Base-by-base conservation (phyloP, 2,797 vertebrate genomes). In the Pseudomugil tenellus region DNA sequence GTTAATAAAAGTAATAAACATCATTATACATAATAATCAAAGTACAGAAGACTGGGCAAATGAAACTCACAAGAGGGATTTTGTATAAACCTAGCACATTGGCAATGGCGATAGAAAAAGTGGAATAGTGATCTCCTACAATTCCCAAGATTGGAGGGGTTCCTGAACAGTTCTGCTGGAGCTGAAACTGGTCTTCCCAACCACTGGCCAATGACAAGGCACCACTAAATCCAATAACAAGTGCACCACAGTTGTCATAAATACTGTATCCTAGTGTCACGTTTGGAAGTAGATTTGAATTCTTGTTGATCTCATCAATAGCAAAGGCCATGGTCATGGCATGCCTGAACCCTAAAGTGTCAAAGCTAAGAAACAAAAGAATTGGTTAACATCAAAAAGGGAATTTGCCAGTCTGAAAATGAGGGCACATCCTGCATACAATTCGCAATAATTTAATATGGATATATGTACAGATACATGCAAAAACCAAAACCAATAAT, bases 231-330 rank as follows among this genome's bases (percentile, higher is more conserved):
- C 89, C 91, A 60, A 89, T 79, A 0, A 76, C 76, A 34, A 92
- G 86, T 60, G 88, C 87, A 25, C 80, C 83, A 61, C 93, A 95
- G 81, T 93, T 93, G 46, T 94, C 92, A 69, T 90, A 94, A 11
- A 94, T 64, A 67, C 81, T 84, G 61, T 92, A 94, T 66, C 93
- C 92, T 21, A 94, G 84, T n/a, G 87, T 93, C 63, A 93, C 60
- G 58, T 93, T 92, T 3, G 91, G 90, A 2, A 94, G 83, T 25
- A 94, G 58, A 13, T 80, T 61, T 0, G 80, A 48, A 72, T 89
- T 89, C 34, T 59, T 90, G 84, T 94, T 94, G 63, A 93, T 92
- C 67, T 92, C 91, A 37, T 93, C 82, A 35, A 93, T 76, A 31
- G 90, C 87, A 76, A 91, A 93, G 23, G 71, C 86, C 92, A 93